A percentile compares a stretch with the other conserved stretches of the same genome.
Evolutionary conservation across 2,888 invertebrate genomes (phyloP).

Genomic region (Drosophila neotestacea): DNA sequence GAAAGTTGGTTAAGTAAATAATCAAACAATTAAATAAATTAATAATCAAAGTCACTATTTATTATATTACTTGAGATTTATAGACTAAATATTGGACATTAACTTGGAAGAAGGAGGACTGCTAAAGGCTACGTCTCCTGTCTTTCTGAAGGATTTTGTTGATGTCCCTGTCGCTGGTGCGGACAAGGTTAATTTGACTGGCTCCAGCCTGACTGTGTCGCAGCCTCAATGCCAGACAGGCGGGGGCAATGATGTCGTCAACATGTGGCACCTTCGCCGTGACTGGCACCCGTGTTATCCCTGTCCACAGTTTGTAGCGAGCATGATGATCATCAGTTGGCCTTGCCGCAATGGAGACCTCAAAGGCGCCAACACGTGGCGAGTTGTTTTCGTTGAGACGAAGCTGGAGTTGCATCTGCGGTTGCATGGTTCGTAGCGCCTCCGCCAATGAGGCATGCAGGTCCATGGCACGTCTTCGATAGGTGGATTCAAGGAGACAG

Average conservation of each 20-base stretch:
- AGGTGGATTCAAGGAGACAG: slow-evolving; percentile 63
- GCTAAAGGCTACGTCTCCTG: slow-evolving; percentile 1
- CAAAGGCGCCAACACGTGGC: slow-evolving; percentile 74
- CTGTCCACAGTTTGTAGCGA: slow-evolving; percentile 70
- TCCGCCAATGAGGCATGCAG: slow-evolving; percentile 66
- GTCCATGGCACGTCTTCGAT: slow-evolving; percentile 60
- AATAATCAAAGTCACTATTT: background rate
- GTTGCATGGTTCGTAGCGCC: slow-evolving; percentile 57
- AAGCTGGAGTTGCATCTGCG: slow-evolving; percentile 59
- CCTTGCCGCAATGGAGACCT: slow-evolving; percentile 59
- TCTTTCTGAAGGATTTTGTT: slow-evolving; percentile 33
- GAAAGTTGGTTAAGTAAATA: too few relatives aligned
- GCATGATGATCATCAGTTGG: slow-evolving; percentile 42
- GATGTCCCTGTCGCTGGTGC: slow-evolving; percentile 39
- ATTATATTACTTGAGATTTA: background rate
- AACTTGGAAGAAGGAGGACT: too few relatives aligned
- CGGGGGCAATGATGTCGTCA: slow-evolving; percentile 63
- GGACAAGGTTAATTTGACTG: slow-evolving; percentile 37
- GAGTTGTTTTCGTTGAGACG: slow-evolving; percentile 62
- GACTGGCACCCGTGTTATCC: slow-evolving; percentile 55
- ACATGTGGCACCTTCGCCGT: slow-evolving; percentile 73
- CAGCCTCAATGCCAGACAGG: slow-evolving; percentile 50
- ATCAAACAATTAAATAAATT: background rate
- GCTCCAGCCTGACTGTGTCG: slow-evolving; percentile 39
- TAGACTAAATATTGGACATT: too few relatives aligned